Conservation (phyloP, 2,797 vertebrate genomes). For the Gymnothorax reevesii region DNA sequence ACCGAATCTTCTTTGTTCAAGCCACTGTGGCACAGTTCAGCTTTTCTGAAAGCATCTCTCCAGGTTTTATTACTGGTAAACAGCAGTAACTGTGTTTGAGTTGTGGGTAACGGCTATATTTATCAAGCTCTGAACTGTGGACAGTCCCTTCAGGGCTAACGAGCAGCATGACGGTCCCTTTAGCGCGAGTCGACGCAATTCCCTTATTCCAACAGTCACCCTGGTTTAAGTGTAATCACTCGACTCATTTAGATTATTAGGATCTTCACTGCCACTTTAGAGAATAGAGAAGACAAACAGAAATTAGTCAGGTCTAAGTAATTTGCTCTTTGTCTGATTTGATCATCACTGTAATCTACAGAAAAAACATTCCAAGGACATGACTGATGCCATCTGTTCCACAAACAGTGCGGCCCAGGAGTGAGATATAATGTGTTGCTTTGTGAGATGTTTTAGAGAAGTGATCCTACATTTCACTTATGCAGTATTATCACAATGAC, state of each 20-base stretch:
- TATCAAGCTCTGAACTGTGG: too few species aligned
- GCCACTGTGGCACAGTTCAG: neutral
- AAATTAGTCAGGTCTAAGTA: neutral
- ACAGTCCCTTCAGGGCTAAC: neutral
- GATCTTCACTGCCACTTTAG: neutral
- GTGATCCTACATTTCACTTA: neutral
- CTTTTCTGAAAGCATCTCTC: neutral
- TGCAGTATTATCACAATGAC: neutral
- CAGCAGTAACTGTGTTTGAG: neutral
- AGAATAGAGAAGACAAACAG: neutral
- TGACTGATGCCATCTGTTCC: neutral
- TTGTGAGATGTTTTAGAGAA: neutral
- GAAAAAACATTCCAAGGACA: neutral
- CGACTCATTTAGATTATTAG: neutral
- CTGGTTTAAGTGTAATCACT: neutral
- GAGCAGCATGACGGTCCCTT: neutral
- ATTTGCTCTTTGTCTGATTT: neutral
- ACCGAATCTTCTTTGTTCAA: neutral
- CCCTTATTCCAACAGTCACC: neutral
- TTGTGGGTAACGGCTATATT: neutral
- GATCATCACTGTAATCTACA: neutral
- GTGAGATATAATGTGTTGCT: neutral
- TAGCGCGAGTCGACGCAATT: neutral
- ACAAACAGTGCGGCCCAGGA: neutral
- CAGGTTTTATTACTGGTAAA: neutral